Conservation (phyloP, 2,888 invertebrate species). For the Lamellibrachia columna region DNA sequence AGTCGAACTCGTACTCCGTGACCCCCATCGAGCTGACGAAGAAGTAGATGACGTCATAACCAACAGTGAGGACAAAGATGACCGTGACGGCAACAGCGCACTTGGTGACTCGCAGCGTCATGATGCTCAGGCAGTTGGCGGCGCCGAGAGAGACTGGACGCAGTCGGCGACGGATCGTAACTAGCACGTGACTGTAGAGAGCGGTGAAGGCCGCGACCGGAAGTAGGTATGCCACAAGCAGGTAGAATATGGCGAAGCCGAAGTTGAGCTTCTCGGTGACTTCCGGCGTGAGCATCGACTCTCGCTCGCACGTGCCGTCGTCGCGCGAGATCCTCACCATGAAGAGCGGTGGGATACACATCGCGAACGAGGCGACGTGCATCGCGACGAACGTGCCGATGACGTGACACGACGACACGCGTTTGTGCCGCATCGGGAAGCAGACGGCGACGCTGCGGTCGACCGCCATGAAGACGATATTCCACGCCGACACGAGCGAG, state of each 20-base stretch:
- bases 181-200: background rate
- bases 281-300: background rate
- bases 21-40: background rate
- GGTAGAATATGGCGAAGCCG: background rate
- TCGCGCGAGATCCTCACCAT: background rate
- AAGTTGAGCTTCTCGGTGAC: background rate
- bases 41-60: background rate
- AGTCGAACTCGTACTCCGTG: background rate
- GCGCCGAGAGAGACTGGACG: background rate
- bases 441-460: background rate
- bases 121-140: background rate
- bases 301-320: background rate
- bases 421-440: background rate
- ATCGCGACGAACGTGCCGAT: background rate
- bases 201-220: background rate
- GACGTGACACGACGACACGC: background rate
- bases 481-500: conserved; percentile 6
- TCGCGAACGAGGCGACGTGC: background rate
- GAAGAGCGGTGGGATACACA: background rate
- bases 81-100: background rate
- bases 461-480: background rate
- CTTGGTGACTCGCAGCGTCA: conserved; percentile 3
- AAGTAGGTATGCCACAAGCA: background rate
- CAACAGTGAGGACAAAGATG: background rate
- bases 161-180: background rate